Evolutionary conservation across 1,140 invertebrate genomes (phyloP).

Genomic region (Tetragonula clypearis): DNA sequence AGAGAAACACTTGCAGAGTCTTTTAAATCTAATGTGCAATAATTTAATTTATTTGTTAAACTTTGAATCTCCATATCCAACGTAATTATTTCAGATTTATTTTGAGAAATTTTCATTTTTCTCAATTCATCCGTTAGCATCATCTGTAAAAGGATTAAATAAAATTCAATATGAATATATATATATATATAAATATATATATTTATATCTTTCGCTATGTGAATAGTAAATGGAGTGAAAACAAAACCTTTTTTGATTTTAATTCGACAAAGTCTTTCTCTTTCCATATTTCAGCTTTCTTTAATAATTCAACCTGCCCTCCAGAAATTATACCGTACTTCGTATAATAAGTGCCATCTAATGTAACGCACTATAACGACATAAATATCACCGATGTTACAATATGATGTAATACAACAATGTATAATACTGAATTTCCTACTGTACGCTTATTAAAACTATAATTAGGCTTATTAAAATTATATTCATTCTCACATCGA

Average conservation of each 20-base stretch:
- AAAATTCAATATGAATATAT: no score
- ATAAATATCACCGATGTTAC: slow-evolving; percentile 31
- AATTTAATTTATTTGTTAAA: slow-evolving; percentile 95
- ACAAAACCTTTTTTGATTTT: slow-evolving; percentile 86
- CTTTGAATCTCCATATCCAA: slow-evolving; percentile 97
- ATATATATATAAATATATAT: no score
- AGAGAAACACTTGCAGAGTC: slow-evolving; percentile 83
- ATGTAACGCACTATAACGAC: slow-evolving; percentile 88
- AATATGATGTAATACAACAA: not conserved
- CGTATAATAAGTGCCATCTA: slow-evolving; percentile 98
- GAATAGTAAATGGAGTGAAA: not conserved
- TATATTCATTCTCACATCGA: slow-evolving; percentile 83
- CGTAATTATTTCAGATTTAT: slow-evolving; percentile 98
- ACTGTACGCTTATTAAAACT: no score
- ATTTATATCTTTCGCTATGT: no score
- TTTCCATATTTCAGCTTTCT: slow-evolving; percentile 97
- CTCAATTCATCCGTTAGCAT: slow-evolving; percentile 91
- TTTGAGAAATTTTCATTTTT: slow-evolving; percentile 96
- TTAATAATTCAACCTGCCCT: slow-evolving; percentile 93
- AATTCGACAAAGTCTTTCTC: slow-evolving; percentile 94
- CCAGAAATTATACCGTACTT: slow-evolving; percentile 98
- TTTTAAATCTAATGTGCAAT: slow-evolving; percentile 93
- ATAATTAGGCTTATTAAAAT: not conserved
- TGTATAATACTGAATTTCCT: no score
- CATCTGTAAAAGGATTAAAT: slow-evolving; percentile 80